Conservation (phyloP, 2,797 vertebrate species). For the Danio kyathit region DNA sequence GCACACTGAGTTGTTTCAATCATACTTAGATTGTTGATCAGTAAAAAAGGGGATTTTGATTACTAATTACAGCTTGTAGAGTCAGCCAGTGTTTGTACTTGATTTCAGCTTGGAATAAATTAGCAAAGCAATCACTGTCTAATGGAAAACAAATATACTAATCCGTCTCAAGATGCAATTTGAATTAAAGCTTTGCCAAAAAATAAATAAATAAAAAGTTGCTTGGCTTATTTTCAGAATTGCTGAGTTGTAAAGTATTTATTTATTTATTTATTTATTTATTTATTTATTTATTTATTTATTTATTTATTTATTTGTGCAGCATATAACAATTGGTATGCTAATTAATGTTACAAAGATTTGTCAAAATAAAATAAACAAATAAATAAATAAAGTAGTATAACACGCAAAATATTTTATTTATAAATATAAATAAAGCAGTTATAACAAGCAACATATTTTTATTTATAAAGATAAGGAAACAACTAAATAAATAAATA, state of each 20-base stretch:
- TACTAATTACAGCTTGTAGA: conserved; percentile 46
- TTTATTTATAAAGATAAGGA: too few species aligned
- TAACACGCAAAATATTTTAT: too few species aligned
- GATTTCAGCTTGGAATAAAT: conserved; percentile 44
- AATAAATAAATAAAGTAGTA: too few species aligned
- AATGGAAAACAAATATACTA: conserved; percentile 42
- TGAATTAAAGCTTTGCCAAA: neutral
- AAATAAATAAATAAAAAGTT: neutral
- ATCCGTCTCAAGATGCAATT: conserved; percentile 33
- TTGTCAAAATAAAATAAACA: too few species aligned
- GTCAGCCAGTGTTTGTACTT: conserved; percentile 42
- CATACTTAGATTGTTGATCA: conserved; percentile 25
- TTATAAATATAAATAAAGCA: too few species aligned
- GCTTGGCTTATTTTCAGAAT: neutral
- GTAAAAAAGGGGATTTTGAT: conserved; percentile 19
- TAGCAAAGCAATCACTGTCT: conserved; percentile 26
- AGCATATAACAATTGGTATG: too few species aligned
- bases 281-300: neutral
- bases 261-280: neutral
- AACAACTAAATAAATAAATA: too few species aligned
- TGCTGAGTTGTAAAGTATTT: neutral
- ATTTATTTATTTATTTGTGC: too few species aligned
- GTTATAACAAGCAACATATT: too few species aligned
- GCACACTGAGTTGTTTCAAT: neutral
- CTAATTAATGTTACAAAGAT: too few species aligned